Evolutionary conservation across 2,888 invertebrate genomes (phyloP).

Genomic region (Cyclophora punctaria): DNA sequence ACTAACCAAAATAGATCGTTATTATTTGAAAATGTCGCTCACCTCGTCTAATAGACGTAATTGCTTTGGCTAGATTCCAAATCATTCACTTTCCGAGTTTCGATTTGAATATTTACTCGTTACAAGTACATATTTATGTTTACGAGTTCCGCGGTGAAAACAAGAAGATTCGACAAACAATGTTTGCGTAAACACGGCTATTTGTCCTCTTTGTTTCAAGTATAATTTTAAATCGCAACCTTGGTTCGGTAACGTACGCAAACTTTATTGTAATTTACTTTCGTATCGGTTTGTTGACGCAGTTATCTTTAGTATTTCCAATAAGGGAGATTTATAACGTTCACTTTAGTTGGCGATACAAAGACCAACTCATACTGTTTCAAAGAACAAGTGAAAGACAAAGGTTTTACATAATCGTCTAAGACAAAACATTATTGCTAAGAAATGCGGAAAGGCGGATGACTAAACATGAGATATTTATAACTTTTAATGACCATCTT

Average conservation of each 20-base stretch:
- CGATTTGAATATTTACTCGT: slow-evolving; percentile 27
- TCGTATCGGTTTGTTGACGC: no score
- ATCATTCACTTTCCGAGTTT: slow-evolving; percentile 45
- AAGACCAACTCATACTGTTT: no score
- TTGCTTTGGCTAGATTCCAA: slow-evolving; percentile 58
- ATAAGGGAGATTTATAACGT: no score
- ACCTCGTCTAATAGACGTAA: slow-evolving; percentile 51
- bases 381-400: no score
- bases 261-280: no score
- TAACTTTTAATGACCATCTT: no score
- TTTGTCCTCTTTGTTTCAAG: neutral
- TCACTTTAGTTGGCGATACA: no score
- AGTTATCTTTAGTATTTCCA: no score
- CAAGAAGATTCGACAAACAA: slow-evolving; percentile 12
- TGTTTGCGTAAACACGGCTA: slow-evolving; percentile 10
- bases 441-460: no score
- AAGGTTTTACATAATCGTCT: no score
- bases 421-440: no score
- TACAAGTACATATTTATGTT: slow-evolving; percentile 43
- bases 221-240: neutral
- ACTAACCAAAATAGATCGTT: slow-evolving; percentile 52
- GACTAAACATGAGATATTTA: no score
- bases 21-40: slow-evolving; percentile 55
- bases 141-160: slow-evolving; percentile 19
- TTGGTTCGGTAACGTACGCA: neutral